Base-by-base conservation (phyloP, 2,113 vertebrate genomes). In the Osmerus mordax region DNA sequence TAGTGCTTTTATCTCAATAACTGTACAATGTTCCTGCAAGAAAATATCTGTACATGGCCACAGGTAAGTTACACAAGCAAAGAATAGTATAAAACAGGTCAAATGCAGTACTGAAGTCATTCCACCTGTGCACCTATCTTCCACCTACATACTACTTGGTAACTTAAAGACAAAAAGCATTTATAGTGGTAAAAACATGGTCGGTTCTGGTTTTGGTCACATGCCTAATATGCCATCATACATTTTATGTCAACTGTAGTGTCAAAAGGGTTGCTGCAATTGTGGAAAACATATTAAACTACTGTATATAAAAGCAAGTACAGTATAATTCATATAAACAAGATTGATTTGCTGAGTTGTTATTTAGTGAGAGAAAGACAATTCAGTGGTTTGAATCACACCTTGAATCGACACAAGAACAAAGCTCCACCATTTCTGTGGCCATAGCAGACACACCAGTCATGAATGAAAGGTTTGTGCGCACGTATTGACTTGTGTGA, bases 1-100 rank as follows among this genome's bases (percentile, higher is more conserved):
- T 92, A 92, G 91, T 92, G 91, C 87, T 92, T 89, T 91, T 79
- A 83, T 86, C 81, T 83, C 19, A 76, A 63, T 60, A 84, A 81
- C 89, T 92, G 88, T 93, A 93, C 92, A 93, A 82, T 78, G 59
- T 79, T 91, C 78, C 79, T 73, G 79, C 72, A 85, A 83, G 68
- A 78, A 72, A 70, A 78, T 62, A 78, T 78, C 78, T 82, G 74
- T 86, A 86, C 82, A 79, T 74, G 67, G 72, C 86, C 84, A 87
- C 80, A 85, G 82, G 74, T 63, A 75, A 67, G 67, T 82, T 81
- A 77, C 70, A 74, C 71, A 64, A 81, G 79, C 76, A 89, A 86
- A 89, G 84, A 72, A 81, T 83, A 74, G 75, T 84, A 89, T 74
- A 81, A 89, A 90, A 87, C 70, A 74, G 73, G 71, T 71, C 79